Conservation (phyloP, 1,140 invertebrate genomes). For the Zaprionus tsacasi region DNA sequence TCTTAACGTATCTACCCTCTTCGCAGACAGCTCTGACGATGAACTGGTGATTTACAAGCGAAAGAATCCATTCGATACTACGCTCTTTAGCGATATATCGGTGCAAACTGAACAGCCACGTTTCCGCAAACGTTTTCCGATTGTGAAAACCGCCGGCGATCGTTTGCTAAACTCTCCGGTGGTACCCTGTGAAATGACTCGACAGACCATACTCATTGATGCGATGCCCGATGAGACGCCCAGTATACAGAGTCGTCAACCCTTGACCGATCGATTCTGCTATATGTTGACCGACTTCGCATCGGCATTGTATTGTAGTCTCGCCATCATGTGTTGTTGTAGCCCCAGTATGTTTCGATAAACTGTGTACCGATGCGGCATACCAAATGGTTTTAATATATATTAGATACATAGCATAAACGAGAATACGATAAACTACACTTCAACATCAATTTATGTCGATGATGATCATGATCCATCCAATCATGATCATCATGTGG, state of each 20-base stretch:
- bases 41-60: slow-evolving; percentile 46
- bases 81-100: background rate
- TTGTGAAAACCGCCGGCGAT: background rate
- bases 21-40: slow-evolving; percentile 66
- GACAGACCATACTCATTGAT: slow-evolving; percentile 62
- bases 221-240: slow-evolving; percentile 42
- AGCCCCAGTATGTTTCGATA: slow-evolving; percentile 75
- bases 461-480: too few species aligned
- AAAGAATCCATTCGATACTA: background rate
- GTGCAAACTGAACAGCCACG: slow-evolving; percentile 68
- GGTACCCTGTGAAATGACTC: slow-evolving; percentile 56
- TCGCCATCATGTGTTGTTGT: slow-evolving; percentile 77
- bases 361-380: slow-evolving; percentile 9
- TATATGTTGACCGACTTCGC: slow-evolving; percentile 75
- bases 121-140: background rate
- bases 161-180: background rate
- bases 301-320: slow-evolving; percentile 70
- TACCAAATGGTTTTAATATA: slow-evolving; percentile 27
- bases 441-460: background rate
- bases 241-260: slow-evolving; percentile 28
- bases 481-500: background rate
- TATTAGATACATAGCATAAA: background rate
- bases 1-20: background rate
- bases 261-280: slow-evolving; percentile 66
- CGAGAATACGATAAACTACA: slow-evolving; percentile 1